These are phyloP conservation scores for Acanthosepion pharaonis DNA, from an alignment of 2,888 invertebrate species.

Conservation along the genomic window DNA sequence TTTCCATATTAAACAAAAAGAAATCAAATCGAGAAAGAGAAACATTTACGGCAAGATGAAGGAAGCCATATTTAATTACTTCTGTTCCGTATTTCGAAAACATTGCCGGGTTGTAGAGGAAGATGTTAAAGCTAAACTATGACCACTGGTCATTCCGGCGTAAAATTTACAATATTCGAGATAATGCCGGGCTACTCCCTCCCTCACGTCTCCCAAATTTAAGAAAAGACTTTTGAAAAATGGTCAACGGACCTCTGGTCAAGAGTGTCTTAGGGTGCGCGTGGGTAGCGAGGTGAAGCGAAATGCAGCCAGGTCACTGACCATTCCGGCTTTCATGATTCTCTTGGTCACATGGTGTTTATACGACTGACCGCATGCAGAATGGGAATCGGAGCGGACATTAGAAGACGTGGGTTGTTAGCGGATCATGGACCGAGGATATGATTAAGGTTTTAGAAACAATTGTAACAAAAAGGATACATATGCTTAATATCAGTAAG, in stretches of 20 bases:
- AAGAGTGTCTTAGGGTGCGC: too few relatives aligned
- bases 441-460: too few relatives aligned
- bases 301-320: background rate
- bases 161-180: background rate
- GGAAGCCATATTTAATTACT: background rate
- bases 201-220: background rate
- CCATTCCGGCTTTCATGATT: background rate
- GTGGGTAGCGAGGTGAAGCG: background rate
- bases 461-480: too few relatives aligned
- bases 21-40: background rate
- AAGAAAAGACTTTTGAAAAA: background rate
- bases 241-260: background rate
- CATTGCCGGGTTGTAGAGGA: background rate
- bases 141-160: background rate
- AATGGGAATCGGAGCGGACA: background rate
- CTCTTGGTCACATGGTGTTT: background rate
- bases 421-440: too few relatives aligned
- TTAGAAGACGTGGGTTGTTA: background rate
- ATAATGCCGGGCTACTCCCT: background rate
- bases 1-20: background rate
- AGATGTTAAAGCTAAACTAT: background rate
- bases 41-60: background rate
- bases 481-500: too few relatives aligned
- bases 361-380: background rate
- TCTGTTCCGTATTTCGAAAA: background rate